phyloP scores from a whole-genome alignment of 2,113 vertebrate species.

The Saccopteryx leptura region DNA sequence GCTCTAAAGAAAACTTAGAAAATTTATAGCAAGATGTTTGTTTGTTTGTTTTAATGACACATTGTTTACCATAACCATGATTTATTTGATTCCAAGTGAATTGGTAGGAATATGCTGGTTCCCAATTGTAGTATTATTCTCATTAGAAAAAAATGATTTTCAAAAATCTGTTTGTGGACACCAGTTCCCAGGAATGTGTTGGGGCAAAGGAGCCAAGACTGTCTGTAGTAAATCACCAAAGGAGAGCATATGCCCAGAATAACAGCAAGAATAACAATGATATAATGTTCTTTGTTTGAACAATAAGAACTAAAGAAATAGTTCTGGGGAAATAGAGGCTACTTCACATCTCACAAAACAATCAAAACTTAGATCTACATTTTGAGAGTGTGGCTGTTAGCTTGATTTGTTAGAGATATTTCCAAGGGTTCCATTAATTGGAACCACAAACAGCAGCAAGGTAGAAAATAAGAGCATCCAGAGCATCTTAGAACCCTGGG shows the following conservation, averaged over 20 bases:
- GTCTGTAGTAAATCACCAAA: neutral
- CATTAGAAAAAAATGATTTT: neutral
- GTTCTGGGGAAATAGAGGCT: neutral
- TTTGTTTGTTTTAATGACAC: constrained; percentile 33
- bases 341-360: neutral
- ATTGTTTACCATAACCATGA: neutral
- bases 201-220: neutral
- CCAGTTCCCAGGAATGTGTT: neutral
- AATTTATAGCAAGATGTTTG: constrained; percentile 20
- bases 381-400: neutral
- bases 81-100: constrained; percentile 27
- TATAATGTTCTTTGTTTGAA: neutral
- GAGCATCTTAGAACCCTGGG: neutral
- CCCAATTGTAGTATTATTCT: neutral
- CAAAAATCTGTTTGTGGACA: neutral
- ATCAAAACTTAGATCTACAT: neutral
- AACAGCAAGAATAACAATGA: neutral
- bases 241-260: neutral
- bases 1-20: constrained; percentile 22
- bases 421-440: neutral
- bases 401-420: neutral
- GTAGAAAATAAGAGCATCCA: neutral
- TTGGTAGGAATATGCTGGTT: neutral
- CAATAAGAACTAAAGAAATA: neutral
- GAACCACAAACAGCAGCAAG: neutral